phyloP scores from a whole-genome alignment of 2,888 invertebrate genomes.

The Megamerina dolium region DNA sequence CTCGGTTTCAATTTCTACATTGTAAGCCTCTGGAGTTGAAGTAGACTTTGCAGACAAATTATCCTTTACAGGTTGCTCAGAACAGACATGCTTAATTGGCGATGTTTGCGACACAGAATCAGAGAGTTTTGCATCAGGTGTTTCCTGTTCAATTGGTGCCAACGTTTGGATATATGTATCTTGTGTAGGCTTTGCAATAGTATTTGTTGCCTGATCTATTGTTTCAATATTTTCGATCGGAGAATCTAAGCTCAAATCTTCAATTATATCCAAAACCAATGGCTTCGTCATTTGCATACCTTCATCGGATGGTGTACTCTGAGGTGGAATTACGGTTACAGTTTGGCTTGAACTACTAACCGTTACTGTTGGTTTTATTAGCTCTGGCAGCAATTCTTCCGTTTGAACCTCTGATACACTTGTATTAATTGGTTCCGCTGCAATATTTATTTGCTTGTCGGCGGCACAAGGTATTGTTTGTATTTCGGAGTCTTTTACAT shows the following conservation, averaged over 20 bases:
- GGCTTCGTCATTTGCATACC: slow-evolving; percentile 41
- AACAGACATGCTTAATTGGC: slow-evolving; percentile 27
- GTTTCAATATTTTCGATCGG: slow-evolving; percentile 27
- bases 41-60: slow-evolving; percentile 28
- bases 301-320: slow-evolving; percentile 25
- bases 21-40: slow-evolving; percentile 47
- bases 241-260: slow-evolving; percentile 41
- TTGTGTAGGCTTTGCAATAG: slow-evolving; percentile 32
- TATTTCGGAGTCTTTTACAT: slow-evolving; percentile 43
- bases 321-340: slow-evolving; percentile 30
- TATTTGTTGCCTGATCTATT: slow-evolving; percentile 32
- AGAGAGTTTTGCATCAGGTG: slow-evolving; percentile 21
- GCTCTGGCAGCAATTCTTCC: slow-evolving; percentile 15
- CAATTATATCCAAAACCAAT: slow-evolving; percentile 45
- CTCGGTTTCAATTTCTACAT: slow-evolving; percentile 53
- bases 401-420: slow-evolving; percentile 34
- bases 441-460: slow-evolving; percentile 17
- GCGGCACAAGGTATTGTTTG: slow-evolving; percentile 36
- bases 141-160: slow-evolving; percentile 21
- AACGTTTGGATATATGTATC: slow-evolving; percentile 34
- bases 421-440: slow-evolving; percentile 20
- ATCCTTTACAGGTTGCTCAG: slow-evolving; percentile 23
- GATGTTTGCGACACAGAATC: slow-evolving; percentile 43
- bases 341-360: slow-evolving; percentile 42
- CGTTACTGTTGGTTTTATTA: slow-evolving; percentile 14